Percentiles rank a stretch among this genome's conserved stretches.
Conservation (phyloP, 2,888 invertebrate genomes). For the Apodemia zela region DNA sequence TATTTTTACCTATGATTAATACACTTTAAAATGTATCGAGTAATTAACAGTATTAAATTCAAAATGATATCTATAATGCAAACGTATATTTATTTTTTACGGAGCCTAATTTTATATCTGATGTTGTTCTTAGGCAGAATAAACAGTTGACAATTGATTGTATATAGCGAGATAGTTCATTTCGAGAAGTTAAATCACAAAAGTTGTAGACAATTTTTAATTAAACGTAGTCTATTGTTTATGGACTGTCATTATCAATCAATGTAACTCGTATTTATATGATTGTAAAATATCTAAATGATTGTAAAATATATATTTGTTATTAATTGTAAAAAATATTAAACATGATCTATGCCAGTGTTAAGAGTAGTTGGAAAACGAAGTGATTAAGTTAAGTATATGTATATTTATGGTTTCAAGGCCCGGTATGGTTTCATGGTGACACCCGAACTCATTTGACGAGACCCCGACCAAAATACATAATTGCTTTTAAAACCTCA, state of each 20-base stretch:
- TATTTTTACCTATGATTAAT: conserved; percentile 14
- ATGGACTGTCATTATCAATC: not conserved
- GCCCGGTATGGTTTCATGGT: no score
- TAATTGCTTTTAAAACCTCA: no score
- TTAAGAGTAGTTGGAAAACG: not conserved
- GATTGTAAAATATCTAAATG: not conserved
- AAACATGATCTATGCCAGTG: not conserved
- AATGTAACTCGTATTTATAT: not conserved
- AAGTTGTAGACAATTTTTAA: not conserved
- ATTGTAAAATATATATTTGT: conserved; percentile 1
- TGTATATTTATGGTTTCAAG: conserved; percentile 1
- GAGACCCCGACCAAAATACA: no score
- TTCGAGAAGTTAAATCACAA: not conserved
- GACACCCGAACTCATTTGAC: not conserved
- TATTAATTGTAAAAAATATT: conserved; percentile 1
- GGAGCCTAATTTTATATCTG: conserved; percentile 11
- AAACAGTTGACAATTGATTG: conserved; percentile 1
- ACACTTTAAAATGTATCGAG: conserved; percentile 24
- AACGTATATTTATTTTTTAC: conserved; percentile 1
- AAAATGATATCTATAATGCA: conserved; percentile 19
- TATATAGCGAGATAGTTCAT: not conserved
- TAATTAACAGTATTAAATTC: conserved; percentile 33
- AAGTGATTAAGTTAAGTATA: not conserved
- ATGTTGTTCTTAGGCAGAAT: conserved; percentile 6
- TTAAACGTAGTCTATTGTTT: not conserved